These are phyloP conservation scores for Parus major DNA, from an alignment of 2,113 vertebrate species.

Conservation along the genomic window DNA sequence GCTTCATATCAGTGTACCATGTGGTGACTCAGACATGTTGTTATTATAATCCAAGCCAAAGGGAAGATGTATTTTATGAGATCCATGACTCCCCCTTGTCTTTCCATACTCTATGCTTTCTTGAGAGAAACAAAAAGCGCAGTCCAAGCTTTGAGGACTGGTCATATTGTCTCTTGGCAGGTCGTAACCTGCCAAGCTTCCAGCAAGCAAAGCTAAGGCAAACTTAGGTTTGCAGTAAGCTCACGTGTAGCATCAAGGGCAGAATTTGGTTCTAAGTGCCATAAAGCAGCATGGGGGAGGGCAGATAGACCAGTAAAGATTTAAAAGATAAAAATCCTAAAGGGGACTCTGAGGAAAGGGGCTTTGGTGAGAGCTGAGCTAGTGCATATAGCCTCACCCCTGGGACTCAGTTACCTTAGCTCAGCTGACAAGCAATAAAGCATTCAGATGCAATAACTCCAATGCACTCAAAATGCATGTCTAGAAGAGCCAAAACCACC, in stretches of 20 bases:
- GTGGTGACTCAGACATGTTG: conserved; percentile 67
- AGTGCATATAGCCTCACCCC: not conserved
- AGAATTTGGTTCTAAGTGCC: not conserved
- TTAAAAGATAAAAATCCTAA: not conserved
- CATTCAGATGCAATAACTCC: not conserved
- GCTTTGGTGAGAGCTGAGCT: not conserved
- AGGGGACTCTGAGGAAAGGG: not conserved
- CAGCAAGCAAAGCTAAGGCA: not conserved
- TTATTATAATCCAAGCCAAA: conserved; percentile 65
- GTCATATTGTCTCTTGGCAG: not conserved
- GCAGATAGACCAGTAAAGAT: not conserved
- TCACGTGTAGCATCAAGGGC: not conserved
- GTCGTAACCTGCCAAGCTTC: not conserved
- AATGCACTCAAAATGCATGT: not conserved
- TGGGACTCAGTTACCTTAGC: not conserved
- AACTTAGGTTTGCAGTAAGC: not conserved
- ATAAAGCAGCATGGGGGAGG: not conserved
- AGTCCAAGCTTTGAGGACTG: not conserved
- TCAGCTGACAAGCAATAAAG: not conserved
- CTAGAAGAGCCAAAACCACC: not conserved
- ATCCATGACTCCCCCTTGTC: conserved; percentile 29
- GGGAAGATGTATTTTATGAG: conserved; percentile 51
- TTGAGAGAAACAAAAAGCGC: not conserved
- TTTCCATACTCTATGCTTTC: conserved; percentile 20
- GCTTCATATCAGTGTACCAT: conserved; percentile 70